These are phyloP conservation scores for Hemicordylus capensis DNA, from an alignment of 2,113 vertebrate genomes.

Conservation along the genomic window DNA sequence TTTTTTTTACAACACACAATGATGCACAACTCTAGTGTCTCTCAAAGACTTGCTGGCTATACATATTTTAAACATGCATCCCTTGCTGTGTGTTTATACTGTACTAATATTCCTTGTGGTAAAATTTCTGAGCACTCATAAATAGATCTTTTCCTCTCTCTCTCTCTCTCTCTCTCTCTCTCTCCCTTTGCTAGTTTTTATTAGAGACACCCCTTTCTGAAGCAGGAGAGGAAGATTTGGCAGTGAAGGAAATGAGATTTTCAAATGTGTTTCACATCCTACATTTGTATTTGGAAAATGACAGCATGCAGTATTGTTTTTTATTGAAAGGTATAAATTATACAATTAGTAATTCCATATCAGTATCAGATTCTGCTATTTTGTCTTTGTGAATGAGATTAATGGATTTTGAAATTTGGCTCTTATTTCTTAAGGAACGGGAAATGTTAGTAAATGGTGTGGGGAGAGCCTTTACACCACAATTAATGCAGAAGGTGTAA, in stretches of 20 bases:
- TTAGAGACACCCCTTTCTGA: slow-evolving; percentile 14
- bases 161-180: background rate
- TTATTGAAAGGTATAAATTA: slow-evolving; percentile 29
- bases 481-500: slow-evolving; percentile 16
- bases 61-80: background rate
- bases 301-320: background rate
- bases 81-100: slow-evolving; percentile 15
- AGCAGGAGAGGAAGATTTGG: background rate
- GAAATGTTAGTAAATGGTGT: background rate
- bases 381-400: background rate
- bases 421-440: slow-evolving; percentile 18
- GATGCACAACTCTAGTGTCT: background rate
- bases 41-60: slow-evolving; percentile 2
- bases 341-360: background rate
- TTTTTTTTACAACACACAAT: slow-evolving; percentile 45
- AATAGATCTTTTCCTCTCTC: background rate
- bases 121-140: slow-evolving; percentile 30
- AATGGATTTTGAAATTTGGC: slow-evolving; percentile 20
- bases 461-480: background rate
- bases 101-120: background rate
- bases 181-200: background rate
- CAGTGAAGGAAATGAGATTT: background rate
- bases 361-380: background rate
- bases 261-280: background rate
- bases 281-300: background rate